Base-by-base conservation (phyloP, 2,888 invertebrate species). In the Clusia tigrina region DNA sequence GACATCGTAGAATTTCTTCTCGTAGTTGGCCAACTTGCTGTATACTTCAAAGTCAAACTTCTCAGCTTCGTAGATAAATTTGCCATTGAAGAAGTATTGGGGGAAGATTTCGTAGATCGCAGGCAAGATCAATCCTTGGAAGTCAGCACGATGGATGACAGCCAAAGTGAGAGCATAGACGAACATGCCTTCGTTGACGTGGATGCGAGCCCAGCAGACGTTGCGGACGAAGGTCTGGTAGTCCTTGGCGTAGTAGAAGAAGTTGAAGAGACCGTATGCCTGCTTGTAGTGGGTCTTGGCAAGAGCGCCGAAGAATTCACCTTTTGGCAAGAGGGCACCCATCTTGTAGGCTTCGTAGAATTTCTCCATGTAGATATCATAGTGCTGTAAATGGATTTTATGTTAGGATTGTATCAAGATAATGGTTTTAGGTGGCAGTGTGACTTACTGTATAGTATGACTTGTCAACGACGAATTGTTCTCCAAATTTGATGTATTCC, bases 31-130 rank as follows among this genome's bases (percentile, higher is more conserved):
- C 83, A 58, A 86, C 80, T 84, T 85, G 59, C 62, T 70, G 71
- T 69, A 79, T 60, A 73, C 71, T 84, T 74, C 86, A 84, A 68
- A 88, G 84, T 77, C 87, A 87, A 74, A 83, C 65, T 84, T 77
- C 71, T 89, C 87, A 2, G 89, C 90, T 63, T 89, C 86, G 51
- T 88, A 86, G 79, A 93, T 88, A 64, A 90, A 86, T 75, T 90
- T 88, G 61, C 87, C 85, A 76, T 89, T 89, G 79, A 89, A 87
- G 86, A 90, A 92, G 82, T 87, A 87, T 69, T 90, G 87, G 0
- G 93, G 93, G 79, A 89, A 87, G 66, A 91, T 85, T 82, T 93
- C 92, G 75, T 91, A 90, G 60, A 89, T 85, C 55, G 91, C 88
- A 17, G 92, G 92, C 10, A 91, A 81, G 46, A 88, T 84, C 60